A percentile compares a stretch with the other conserved stretches of the same genome.
These are phyloP conservation scores for Drosophila funebris DNA, from an alignment of 1,140 invertebrate species.

Conservation along the genomic window DNA sequence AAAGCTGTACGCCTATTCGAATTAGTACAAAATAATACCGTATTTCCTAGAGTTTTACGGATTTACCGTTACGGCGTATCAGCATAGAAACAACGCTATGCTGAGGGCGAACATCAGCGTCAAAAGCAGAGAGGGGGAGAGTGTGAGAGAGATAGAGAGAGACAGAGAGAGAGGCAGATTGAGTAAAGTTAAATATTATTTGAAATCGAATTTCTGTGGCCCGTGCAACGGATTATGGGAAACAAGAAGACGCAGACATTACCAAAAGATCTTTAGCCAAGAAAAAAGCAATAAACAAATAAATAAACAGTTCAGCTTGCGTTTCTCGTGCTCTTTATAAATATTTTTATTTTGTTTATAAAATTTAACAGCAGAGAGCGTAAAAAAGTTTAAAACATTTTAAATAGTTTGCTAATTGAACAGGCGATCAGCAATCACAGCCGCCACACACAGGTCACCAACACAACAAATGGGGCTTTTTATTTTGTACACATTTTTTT, in stretches of 20 bases:
- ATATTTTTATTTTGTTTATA: constrained; percentile 74
- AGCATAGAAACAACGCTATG: constrained; percentile 34
- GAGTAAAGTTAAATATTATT: neutral
- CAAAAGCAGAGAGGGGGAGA: too few relatives aligned
- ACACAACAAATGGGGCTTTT: constrained; percentile 27
- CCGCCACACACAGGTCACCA: neutral
- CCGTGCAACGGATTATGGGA: constrained; percentile 37
- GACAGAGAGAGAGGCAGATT: neutral
- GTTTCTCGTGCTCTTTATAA: constrained; percentile 22
- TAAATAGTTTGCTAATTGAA: constrained; percentile 82
- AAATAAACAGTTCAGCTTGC: constrained; percentile 31
- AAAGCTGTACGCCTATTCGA: constrained; percentile 74
- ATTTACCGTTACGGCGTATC: constrained; percentile 72
- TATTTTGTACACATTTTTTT: neutral
- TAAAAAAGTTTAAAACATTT: constrained; percentile 82
- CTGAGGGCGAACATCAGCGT: constrained; percentile 18
- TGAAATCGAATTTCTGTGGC: constrained; percentile 12
- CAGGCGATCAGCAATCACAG: constrained; percentile 57
- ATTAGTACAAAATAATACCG: constrained; percentile 82
- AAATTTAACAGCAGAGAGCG: constrained; percentile 54
- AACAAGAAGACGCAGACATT: constrained; percentile 33
- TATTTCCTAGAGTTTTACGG: constrained; percentile 79
- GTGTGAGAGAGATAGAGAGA: neutral
- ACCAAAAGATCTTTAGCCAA: neutral
- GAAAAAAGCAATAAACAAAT: constrained; percentile 2